Conservation (phyloP, 92 coral and sea anemone species). For the Palythoa heliodiscus region DNA sequence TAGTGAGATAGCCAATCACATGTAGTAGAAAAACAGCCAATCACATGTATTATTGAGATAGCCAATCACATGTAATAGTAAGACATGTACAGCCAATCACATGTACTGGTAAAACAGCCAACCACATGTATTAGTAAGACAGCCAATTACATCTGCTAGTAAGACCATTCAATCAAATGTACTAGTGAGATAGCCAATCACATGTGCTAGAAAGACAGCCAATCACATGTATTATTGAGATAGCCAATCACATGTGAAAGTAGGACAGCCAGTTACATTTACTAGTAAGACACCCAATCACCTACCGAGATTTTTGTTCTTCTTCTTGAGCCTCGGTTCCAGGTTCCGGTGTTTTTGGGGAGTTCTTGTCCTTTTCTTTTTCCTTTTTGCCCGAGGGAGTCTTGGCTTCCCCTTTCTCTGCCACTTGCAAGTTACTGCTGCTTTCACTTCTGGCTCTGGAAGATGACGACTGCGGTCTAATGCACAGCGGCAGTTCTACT, state of each 20-base stretch:
- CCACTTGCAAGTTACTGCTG: slow-evolving; percentile 45
- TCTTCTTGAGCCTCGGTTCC: slow-evolving; percentile 75
- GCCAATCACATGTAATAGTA: no score
- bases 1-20: background rate
- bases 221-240: no score
- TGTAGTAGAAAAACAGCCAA: background rate
- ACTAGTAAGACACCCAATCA: background rate
- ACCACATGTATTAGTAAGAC: no score
- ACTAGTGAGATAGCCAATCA: background rate
- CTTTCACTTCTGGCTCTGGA: slow-evolving; percentile 81
- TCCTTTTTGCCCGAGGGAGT: slow-evolving; percentile 78
- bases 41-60: slow-evolving; percentile 18
- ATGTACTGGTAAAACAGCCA: no score
- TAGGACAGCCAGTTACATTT: background rate
- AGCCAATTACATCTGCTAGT: no score
- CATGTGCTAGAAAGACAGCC: background rate
- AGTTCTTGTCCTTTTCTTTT: slow-evolving; percentile 70
- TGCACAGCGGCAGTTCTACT: slow-evolving; percentile 88
- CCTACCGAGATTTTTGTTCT: slow-evolving; percentile 82
- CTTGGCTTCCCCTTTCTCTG: slow-evolving; percentile 70
- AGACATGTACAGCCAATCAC: no score
- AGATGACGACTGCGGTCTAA: slow-evolving; percentile 88
- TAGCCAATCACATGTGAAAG: no score
- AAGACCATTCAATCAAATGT: no score
- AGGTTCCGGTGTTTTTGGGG: slow-evolving; percentile 84